A percentile compares a stretch with the other conserved stretches of the same genome.
These are phyloP conservation scores for Ptiloglossa arizonensis DNA, from an alignment of 1,140 invertebrate genomes.

Conservation along the genomic window DNA sequence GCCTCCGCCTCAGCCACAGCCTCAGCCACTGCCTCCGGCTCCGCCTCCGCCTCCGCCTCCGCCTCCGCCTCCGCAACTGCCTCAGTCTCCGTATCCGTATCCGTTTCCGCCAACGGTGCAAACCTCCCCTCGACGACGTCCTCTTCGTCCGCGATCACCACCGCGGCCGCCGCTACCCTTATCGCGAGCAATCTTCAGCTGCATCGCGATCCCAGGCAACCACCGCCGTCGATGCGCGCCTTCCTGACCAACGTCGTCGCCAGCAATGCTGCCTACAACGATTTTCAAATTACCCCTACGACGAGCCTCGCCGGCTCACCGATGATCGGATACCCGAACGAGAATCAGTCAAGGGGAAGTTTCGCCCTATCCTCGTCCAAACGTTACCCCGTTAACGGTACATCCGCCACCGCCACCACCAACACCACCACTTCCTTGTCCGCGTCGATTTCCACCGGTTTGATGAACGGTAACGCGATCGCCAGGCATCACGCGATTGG, in stretches of 20 bases:
- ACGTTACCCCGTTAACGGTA: slow-evolving; percentile 5
- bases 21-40: no score
- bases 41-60: no score
- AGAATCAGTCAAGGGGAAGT: neutral
- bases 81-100: no score
- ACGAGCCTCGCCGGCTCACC: slow-evolving; percentile 19
- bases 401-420: neutral
- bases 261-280: slow-evolving; percentile 16
- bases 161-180: neutral
- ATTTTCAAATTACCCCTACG: slow-evolving; percentile 6
- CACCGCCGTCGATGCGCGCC: neutral
- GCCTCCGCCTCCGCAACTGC: no score
- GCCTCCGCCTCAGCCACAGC: slow-evolving; percentile 19
- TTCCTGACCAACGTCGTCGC: slow-evolving; percentile 8
- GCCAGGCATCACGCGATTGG: neutral
- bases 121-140: slow-evolving; percentile 25
- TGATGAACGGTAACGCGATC: neutral
- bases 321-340: neutral
- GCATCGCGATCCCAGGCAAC: slow-evolving; percentile 7
- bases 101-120: no score
- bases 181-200: neutral
- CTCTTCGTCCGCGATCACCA: slow-evolving; percentile 60
- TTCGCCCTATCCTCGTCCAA: slow-evolving; percentile 10
- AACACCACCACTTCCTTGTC: neutral
- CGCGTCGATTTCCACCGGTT: neutral